Evolutionary conservation across 2,113 vertebrate genomes (phyloP), one percentile per base, ranked within the genome.

Genomic region (Elephantulus edwardii): DNA sequence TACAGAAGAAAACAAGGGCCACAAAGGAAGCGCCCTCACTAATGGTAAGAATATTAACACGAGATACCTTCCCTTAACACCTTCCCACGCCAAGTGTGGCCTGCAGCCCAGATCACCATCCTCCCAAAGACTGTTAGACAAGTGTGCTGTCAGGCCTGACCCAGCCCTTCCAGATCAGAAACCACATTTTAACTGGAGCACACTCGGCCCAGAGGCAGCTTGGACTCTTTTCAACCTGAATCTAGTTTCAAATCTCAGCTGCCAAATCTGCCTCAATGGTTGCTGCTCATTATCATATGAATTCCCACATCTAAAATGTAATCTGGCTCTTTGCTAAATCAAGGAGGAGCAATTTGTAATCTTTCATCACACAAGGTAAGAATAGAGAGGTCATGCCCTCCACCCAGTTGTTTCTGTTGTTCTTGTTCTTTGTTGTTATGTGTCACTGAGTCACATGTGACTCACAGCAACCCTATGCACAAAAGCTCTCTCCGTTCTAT

Each of bases 221-320:
- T 17, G 11, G 19, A 62, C 22, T 72, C 78, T 17, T 54, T 9
- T 14, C 28, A 88, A 30, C n/a, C 35, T 72, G 28, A 89, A 87
- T 88, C 75, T 72, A 77, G 33, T 87, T 86, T 71, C 76, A 50
- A 70, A 24, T 33, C 44, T 79, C 56, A 88, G 58, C 46, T 74
- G 54, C 12, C 85, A 95, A 93, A 79, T 46, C 42, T 62, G 33
- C 52, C 58, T 56, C 19, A 28, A 66, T 20, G 46, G 50, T 8
- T 83, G 22, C 71, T 83, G 24, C 50, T 22, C 16, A 64, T 17
- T 50, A 75, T 46, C n/a, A 38, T 4, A 20, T 68, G 20, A 20
- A 68, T 62, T n/a, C 54, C 66, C 56, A 56, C 30, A 62, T 90
- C 88, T 19, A 22, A n/a, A 86, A 12, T 74, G 52, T 24, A 54